These are phyloP conservation scores for Sebastes minor DNA, from an alignment of 2,797 vertebrate genomes.

Conservation along the genomic window DNA sequence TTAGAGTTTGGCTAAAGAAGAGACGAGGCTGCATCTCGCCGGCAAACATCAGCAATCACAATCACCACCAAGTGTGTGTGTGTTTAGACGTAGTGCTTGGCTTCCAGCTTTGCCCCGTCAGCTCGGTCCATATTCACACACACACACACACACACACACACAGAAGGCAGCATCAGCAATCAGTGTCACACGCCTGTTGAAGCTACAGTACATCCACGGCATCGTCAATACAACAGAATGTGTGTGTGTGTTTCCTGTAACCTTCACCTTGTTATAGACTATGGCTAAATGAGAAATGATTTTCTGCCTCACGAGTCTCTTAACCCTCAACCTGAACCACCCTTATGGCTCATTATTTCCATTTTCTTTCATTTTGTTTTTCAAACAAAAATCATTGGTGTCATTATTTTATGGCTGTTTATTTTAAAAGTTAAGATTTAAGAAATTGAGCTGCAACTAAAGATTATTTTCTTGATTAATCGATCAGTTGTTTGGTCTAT, in stretches of 20 bases:
- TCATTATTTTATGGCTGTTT: neutral
- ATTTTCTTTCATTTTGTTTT: neutral
- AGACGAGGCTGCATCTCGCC: constrained; percentile 8
- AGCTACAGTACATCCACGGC: constrained; percentile 14
- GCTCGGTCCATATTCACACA: constrained; percentile 25
- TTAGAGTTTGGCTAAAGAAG: constrained; percentile 42
- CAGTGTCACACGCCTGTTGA: constrained; percentile 43
- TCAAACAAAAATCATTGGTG: neutral
- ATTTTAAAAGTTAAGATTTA: neutral
- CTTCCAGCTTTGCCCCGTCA: constrained; percentile 44
- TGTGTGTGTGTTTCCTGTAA: constrained; percentile 34
- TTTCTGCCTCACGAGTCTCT: constrained; percentile 63
- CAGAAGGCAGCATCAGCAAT: constrained; percentile 51
- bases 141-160: constrained; percentile 12
- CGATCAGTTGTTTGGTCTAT: too few species aligned
- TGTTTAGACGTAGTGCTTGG: neutral
- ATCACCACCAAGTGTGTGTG: neutral
- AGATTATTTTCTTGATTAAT: too few species aligned
- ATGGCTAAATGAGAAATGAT: constrained; percentile 64
- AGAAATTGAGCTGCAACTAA: neutral
- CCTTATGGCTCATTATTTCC: constrained; percentile 5
- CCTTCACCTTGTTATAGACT: constrained; percentile 64
- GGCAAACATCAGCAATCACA: constrained; percentile 24
- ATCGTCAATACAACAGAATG: constrained; percentile 22
- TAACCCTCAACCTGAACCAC: constrained; percentile 46